A percentile compares a stretch with the other conserved stretches of the same genome.
Evolutionary conservation across 2,888 invertebrate species (phyloP).

Genomic region (Plagiodera versicolora): DNA sequence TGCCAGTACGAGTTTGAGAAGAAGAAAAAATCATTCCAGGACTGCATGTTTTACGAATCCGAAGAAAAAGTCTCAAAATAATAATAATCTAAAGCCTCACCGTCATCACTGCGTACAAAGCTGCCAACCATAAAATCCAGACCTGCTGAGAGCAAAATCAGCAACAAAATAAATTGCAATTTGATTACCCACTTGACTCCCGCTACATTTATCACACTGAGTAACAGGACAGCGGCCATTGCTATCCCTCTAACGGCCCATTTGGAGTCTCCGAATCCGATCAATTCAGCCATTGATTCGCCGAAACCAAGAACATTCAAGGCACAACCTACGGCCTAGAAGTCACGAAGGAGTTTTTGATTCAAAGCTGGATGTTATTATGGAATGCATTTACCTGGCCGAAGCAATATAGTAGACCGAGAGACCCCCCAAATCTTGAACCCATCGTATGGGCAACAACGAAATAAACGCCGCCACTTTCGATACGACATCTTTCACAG

Average conservation of each 20-base stretch:
- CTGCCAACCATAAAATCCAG: conserved; percentile 94
- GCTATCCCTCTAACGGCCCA: conserved; percentile 90
- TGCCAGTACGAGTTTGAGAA: too few species aligned
- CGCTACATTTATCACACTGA: conserved; percentile 90
- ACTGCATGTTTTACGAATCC: too few species aligned
- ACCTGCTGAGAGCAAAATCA: conserved; percentile 85
- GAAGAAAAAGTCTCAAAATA: too few species aligned
- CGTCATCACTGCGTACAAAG: conserved; percentile 73
- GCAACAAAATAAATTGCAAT: conserved; percentile 84
- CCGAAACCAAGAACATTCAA: conserved; percentile 96
- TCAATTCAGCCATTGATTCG: conserved; percentile 88
- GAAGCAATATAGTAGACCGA: conserved; percentile 93
- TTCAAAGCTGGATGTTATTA: conserved; percentile 1
- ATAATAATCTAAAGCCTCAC: conserved; percentile 54
- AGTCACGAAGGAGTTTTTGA: too few species aligned
- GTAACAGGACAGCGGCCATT: conserved; percentile 79
- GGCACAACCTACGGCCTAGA: conserved; percentile 92
- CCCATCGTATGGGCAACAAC: conserved; percentile 92
- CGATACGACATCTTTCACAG: conserved; percentile 91
- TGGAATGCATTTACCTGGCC: conserved; percentile 71
- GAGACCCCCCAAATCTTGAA: conserved; percentile 88
- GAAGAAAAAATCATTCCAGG: too few species aligned
- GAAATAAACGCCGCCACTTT: conserved; percentile 98
- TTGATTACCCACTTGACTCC: conserved; percentile 99
- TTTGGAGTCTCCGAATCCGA: conserved; percentile 68